Conservation (phyloP, 2,797 vertebrate species). For the Cryptoprocta ferox region DNA sequence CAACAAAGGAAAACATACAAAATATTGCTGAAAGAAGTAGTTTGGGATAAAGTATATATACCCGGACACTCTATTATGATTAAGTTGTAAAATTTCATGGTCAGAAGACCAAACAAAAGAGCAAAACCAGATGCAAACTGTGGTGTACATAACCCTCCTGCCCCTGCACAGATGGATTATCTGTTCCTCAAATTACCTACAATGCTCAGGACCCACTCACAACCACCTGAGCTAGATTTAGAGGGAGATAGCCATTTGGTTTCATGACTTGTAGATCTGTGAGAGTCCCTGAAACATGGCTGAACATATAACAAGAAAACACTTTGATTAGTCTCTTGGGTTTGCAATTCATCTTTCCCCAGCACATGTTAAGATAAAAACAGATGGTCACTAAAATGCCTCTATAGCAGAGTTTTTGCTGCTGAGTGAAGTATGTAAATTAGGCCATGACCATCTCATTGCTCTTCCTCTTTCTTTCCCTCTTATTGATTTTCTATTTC, state of each 20-base stretch:
- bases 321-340: not conserved
- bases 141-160: too few species aligned
- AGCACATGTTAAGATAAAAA: not conserved
- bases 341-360: not conserved
- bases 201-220: not conserved
- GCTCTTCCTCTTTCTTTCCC: not conserved
- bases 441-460: not conserved
- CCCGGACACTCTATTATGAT: not conserved
- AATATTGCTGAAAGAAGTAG: not conserved
- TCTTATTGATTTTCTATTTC: not conserved
- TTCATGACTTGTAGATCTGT: not conserved
- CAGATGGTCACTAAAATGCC: not conserved
- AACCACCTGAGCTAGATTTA: not conserved
- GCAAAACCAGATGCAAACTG: not conserved
- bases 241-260: not conserved
- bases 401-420: not conserved
- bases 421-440: not conserved
- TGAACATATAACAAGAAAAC: not conserved
- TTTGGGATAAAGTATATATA: not conserved
- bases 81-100: not conserved
- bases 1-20: not conserved
- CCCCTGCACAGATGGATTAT: not conserved
- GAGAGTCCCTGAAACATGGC: not conserved
- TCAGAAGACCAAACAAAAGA: not conserved
- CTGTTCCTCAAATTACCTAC: not conserved